Percentiles rank a stretch among this genome's conserved stretches.
Evolutionary conservation across 2,113 vertebrate genomes (phyloP).

Genomic region (Salvelinus sp.): DNA sequence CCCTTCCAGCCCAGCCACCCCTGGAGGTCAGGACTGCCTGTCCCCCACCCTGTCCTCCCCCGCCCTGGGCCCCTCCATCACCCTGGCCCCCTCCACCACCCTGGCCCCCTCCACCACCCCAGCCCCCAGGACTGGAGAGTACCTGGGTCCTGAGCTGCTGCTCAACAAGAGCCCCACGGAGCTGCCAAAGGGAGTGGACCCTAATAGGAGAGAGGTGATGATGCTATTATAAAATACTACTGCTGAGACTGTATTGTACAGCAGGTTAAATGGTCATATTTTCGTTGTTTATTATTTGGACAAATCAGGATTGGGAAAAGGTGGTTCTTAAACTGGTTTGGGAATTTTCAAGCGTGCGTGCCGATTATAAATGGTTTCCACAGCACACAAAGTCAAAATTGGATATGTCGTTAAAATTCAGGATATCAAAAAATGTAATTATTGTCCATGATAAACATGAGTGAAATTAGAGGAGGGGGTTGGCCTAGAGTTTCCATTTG

Average conservation of each 20-base stretch:
- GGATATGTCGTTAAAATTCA: too few species aligned
- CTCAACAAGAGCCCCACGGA: conserved; percentile 63
- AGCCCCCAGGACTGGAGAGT: conserved; percentile 31
- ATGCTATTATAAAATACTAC: too few species aligned
- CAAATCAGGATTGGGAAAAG: too few species aligned
- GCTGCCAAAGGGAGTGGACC: conserved; percentile 79
- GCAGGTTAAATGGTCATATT: not conserved
- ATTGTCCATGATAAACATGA: too few species aligned
- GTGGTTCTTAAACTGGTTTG: too few species aligned
- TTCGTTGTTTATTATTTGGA: not conserved
- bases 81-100: not conserved
- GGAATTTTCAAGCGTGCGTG: too few species aligned
- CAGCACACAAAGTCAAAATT: not conserved
- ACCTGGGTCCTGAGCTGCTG: conserved; percentile 36
- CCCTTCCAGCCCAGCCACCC: conserved; percentile 15
- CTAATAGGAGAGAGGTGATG: conserved; percentile 80
- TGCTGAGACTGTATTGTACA: not conserved
- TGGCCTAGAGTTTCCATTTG: too few species aligned
- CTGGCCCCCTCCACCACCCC: not conserved
- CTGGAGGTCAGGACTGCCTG: not conserved
- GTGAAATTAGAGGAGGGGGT: too few species aligned
- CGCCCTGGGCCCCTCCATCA: not conserved
- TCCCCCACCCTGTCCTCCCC: not conserved
- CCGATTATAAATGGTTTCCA: too few species aligned
- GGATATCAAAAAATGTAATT: too few species aligned